Conservation (phyloP, 2,888 invertebrate genomes). For the Luperina nickerlii region DNA sequence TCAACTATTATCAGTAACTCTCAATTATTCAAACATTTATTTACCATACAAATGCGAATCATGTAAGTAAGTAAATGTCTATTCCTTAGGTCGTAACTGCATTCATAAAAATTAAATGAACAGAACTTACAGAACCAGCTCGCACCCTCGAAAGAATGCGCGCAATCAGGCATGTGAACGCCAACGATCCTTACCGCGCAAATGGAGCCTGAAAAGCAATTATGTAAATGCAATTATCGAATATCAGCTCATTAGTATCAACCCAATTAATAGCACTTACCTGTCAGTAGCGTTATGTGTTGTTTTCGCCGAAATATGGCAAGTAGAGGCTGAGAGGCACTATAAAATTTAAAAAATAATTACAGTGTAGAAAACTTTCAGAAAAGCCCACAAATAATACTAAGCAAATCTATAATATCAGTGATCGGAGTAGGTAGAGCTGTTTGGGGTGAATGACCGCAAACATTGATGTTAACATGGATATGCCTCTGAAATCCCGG, state of each 20-base stretch:
- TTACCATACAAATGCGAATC: neutral
- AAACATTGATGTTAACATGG: too few relatives aligned
- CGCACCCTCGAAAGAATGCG: constrained; percentile 15
- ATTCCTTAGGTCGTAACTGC: neutral
- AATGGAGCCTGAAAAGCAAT: constrained; percentile 50
- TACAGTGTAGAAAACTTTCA: neutral
- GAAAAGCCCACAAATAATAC: neutral
- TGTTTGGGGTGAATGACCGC: too few relatives aligned
- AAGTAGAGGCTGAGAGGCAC: neutral
- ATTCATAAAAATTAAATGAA: neutral
- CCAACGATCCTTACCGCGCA: constrained; percentile 28
- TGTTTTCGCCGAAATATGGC: neutral
- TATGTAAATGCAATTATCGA: constrained; percentile 53
- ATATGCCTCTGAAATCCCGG: too few relatives aligned
- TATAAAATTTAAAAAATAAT: neutral
- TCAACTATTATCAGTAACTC: neutral
- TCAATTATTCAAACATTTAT: neutral
- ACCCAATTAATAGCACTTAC: constrained; percentile 36
- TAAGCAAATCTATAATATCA: neutral
- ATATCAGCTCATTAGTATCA: constrained; percentile 45
- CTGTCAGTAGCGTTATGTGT: neutral
- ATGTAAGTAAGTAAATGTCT: neutral
- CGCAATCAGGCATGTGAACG: constrained; percentile 19
- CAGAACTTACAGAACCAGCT: neutral
- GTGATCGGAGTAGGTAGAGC: too few relatives aligned